phyloP scores from a whole-genome alignment of 2,797 vertebrate species.

The Chlorospingus flavigularis region DNA sequence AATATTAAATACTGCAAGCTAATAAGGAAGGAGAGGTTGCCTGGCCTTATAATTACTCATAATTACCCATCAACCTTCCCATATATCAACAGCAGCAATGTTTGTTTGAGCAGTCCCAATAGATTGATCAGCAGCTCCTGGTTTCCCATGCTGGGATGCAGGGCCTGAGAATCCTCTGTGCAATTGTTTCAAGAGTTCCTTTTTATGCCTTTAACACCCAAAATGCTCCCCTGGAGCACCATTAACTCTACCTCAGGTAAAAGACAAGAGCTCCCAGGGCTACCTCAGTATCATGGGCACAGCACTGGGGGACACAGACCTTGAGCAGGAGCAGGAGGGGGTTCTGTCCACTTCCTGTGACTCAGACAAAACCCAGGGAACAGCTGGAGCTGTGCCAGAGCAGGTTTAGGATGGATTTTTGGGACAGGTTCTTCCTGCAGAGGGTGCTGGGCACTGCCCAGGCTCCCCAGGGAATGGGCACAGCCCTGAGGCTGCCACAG shows the following conservation, averaged over 20 bases:
- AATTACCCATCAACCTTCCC: constrained; percentile 25
- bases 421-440: too few species aligned
- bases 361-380: neutral
- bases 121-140: neutral
- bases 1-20: constrained; percentile 44
- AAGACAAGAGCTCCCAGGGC: rapidly evolving
- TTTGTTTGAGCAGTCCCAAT: neutral
- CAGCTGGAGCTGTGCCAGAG: rapidly evolving
- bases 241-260: neutral
- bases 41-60: constrained; percentile 32
- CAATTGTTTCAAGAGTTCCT: too few species aligned
- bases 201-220: neutral
- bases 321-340: neutral
- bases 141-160: rapidly evolving
- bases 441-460: neutral
- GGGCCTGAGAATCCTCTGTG: rapidly evolving
- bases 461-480: neutral
- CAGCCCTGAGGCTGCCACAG: neutral
- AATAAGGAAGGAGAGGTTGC: constrained; percentile 24
- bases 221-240: neutral
- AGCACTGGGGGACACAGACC: rapidly evolving
- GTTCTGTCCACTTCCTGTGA: neutral
- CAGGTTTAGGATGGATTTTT: rapidly evolving
- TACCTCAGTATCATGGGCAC: rapidly evolving
- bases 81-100: neutral